Percentiles rank a stretch among this genome's conserved stretches.
Conservation (phyloP, 2,888 invertebrate genomes). For the Perdita meconis region DNA sequence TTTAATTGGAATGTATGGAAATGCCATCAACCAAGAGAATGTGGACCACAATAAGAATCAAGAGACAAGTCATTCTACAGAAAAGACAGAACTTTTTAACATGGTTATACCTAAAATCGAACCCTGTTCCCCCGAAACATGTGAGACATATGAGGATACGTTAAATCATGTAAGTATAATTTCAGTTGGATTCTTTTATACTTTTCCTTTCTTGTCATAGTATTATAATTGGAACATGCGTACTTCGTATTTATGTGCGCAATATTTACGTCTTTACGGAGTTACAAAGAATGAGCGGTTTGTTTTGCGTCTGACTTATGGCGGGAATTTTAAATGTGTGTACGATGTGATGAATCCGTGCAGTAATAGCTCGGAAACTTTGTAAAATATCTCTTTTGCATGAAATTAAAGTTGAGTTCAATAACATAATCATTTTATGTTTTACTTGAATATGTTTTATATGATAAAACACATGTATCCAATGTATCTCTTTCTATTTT, state of each 20-base stretch:
- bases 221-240: too few species aligned
- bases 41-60: not conserved
- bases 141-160: constrained; percentile 12
- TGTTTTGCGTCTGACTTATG: not conserved
- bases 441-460: constrained; percentile 3
- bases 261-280: not conserved
- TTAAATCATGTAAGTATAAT: constrained; percentile 38
- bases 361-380: too few species aligned
- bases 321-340: constrained; percentile 30
- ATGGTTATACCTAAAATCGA: constrained; percentile 52
- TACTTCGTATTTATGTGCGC: not conserved
- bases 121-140: constrained; percentile 12
- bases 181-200: not conserved
- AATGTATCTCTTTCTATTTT: constrained; percentile 25
- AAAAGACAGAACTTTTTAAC: not conserved
- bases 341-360: not conserved
- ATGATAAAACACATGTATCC: not conserved
- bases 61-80: not conserved
- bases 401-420: too few species aligned
- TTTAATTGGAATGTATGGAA: constrained; percentile 33
- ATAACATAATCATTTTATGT: not conserved
- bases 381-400: too few species aligned
- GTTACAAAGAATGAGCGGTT: not conserved
- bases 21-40: not conserved
- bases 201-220: not conserved